Evolutionary conservation across 35 echinoderm and acorn worm genomes (phyloP).

Genomic region (Anneissia japonica): DNA sequence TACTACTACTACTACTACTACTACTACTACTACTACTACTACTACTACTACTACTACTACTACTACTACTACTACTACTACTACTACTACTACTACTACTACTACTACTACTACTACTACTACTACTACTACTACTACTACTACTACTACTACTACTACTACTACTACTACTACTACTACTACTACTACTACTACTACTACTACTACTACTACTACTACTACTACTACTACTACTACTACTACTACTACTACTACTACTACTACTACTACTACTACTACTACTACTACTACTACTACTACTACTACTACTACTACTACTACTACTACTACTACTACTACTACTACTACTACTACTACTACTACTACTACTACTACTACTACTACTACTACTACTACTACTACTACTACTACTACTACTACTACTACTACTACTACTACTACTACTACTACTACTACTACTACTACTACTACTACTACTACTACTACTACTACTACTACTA

Average conservation of each 20-base stretch:
- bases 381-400: not conserved
- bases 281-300: not conserved
- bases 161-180: not conserved
- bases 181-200: not conserved
- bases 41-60: not conserved
- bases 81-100: not conserved
- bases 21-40: not conserved
- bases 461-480: constrained; percentile 19
- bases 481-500: constrained; percentile 24
- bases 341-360: not conserved
- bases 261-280: not conserved
- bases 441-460: constrained; percentile 23
- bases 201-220: not conserved
- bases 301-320: not conserved
- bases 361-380: not conserved
- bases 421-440: not conserved
- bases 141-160: not conserved
- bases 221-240: not conserved
- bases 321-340: not conserved
- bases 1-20: not conserved
- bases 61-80: not conserved
- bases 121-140: not conserved
- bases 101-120: not conserved
- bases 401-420: not conserved
- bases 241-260: not conserved